phyloP scores from a whole-genome alignment of 2,888 invertebrate species.

The Hyposoter dolosus region DNA sequence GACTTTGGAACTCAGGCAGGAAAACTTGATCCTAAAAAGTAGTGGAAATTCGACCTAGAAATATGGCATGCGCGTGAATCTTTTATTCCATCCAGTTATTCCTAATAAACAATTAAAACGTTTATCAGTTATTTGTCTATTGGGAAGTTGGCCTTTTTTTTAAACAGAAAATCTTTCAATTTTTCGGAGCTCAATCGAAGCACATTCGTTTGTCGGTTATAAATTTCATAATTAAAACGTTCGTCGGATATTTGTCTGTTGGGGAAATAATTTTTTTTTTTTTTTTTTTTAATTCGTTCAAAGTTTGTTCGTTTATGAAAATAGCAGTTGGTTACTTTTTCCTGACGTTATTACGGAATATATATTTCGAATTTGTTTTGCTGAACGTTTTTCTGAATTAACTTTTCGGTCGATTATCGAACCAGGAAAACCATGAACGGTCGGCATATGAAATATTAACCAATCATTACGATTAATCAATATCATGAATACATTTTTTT shows the following conservation, averaged over 20 bases:
- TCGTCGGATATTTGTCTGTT: too few species aligned
- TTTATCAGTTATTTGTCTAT: too few species aligned
- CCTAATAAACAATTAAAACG: too few species aligned
- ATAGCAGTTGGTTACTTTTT: neutral
- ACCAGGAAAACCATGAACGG: neutral
- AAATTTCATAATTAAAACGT: too few species aligned
- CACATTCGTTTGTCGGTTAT: too few species aligned
- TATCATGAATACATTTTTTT: neutral
- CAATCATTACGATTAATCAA: neutral
- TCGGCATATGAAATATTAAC: neutral
- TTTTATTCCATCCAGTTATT: slow-evolving; percentile 15
- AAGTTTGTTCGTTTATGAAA: neutral
- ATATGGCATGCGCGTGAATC: neutral
- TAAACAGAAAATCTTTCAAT: too few species aligned
- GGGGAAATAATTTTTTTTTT: too few species aligned
- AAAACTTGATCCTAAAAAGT: slow-evolving; percentile 23
- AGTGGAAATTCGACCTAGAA: slow-evolving; percentile 4
- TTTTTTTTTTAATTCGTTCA: too few species aligned
- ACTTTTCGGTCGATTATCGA: neutral
- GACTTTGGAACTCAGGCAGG: neutral
- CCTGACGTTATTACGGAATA: neutral
- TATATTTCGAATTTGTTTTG: neutral
- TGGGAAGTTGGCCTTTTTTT: too few species aligned
- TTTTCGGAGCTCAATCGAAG: too few species aligned
- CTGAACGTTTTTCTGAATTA: neutral